phyloP scores from a whole-genome alignment of 2,888 invertebrate genomes.

The Camptogramma bilineatum region DNA sequence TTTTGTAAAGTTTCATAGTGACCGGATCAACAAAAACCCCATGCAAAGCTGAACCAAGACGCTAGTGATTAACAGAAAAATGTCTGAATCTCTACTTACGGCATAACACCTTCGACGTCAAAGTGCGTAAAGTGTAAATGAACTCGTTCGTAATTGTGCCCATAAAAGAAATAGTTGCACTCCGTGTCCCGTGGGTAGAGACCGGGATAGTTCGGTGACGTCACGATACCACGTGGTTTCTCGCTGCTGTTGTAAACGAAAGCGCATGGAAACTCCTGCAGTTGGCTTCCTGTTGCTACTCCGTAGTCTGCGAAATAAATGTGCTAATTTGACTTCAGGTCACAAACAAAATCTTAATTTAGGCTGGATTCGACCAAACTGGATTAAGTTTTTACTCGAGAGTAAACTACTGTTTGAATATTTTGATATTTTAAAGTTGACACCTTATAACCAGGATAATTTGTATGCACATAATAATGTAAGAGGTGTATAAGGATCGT shows the following conservation, averaged over 20 bases:
- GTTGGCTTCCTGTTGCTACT: slow-evolving; percentile 92
- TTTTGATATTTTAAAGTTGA: no score
- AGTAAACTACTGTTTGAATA: no score
- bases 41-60: no score
- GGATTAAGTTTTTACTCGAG: no score
- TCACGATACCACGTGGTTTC: slow-evolving; percentile 90
- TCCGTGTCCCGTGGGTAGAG: slow-evolving; percentile 95
- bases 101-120: slow-evolving; percentile 96
- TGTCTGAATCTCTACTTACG: slow-evolving; percentile 91
- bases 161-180: slow-evolving; percentile 96
- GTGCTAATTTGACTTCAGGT: neutral
- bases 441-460: no score
- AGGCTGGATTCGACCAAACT: no score
- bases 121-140: slow-evolving; percentile 95
- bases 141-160: slow-evolving; percentile 90
- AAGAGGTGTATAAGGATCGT: no score
- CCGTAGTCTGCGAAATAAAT: slow-evolving; percentile 88
- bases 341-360: no score
- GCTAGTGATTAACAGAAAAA: no score
- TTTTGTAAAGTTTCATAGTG: no score
- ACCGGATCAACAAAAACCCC: no score
- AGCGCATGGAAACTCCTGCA: slow-evolving; percentile 92
- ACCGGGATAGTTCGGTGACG: slow-evolving; percentile 96
- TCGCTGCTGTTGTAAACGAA: slow-evolving; percentile 95
- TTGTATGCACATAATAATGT: no score